A percentile compares a stretch with the other conserved stretches of the same genome.
Evolutionary conservation across 1,140 invertebrate genomes (phyloP).

Genomic region (Elysia chlorotica): DNA sequence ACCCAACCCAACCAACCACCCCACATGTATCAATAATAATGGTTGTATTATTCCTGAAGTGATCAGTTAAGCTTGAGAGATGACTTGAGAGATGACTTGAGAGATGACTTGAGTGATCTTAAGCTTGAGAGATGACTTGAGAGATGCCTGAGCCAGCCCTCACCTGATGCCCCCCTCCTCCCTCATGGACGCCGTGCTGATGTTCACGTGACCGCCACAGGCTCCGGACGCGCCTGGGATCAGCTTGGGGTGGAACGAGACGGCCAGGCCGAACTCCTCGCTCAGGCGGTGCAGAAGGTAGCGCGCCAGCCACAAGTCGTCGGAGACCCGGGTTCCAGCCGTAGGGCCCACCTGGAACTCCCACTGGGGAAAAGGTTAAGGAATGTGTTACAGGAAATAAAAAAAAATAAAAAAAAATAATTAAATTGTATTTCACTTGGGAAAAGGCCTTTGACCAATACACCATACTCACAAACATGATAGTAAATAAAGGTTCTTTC

Average conservation of each 20-base stretch:
- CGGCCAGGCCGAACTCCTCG: constrained; percentile 89
- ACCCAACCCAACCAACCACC: too few relatives aligned
- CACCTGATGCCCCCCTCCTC: constrained; percentile 76
- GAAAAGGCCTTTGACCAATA: background rate
- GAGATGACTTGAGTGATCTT: too few relatives aligned
- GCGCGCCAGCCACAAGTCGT: constrained; percentile 89
- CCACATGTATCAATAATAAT: too few relatives aligned
- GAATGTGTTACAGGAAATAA: too few relatives aligned
- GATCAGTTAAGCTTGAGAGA: too few relatives aligned
- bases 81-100: too few relatives aligned
- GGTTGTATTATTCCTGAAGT: too few relatives aligned
- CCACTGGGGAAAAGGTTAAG: constrained; percentile 56
- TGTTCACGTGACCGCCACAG: constrained; percentile 87
- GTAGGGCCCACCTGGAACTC: constrained; percentile 62
- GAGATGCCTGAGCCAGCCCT: too few relatives aligned
- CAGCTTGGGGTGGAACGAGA: constrained; percentile 86
- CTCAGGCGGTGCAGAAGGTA: constrained; percentile 80
- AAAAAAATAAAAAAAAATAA: background rate
- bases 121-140: too few relatives aligned
- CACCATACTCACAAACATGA: background rate
- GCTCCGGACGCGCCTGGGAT: constrained; percentile 84
- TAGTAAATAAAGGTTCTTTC: too few relatives aligned
- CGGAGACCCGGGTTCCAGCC: constrained; percentile 76
- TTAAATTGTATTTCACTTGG: background rate
- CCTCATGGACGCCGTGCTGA: constrained; percentile 88